These are phyloP conservation scores for Antechinus flavipes DNA, from an alignment of 2,113 vertebrate species.

Conservation along the genomic window DNA sequence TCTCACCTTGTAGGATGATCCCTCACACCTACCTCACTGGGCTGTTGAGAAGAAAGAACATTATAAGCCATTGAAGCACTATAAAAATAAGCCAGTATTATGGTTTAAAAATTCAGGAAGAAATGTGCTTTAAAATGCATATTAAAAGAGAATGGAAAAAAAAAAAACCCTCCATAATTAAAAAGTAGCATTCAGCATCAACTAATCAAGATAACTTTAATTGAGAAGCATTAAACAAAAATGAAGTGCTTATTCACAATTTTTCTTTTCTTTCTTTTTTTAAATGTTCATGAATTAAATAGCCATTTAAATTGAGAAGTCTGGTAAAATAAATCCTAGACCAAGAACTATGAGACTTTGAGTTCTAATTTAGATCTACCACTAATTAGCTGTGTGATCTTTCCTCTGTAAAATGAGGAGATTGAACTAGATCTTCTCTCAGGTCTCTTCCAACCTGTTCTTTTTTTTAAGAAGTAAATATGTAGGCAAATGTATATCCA, in stretches of 20 bases:
- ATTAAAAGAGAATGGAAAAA: not conserved
- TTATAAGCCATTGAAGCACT: not conserved
- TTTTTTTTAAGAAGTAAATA: not conserved
- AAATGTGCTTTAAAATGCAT: not conserved
- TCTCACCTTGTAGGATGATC: not conserved
- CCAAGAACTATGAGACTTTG: not conserved
- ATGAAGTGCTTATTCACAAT: not conserved
- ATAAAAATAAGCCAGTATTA: not conserved
- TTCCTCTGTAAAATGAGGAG: not conserved
- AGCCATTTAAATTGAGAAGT: conserved; percentile 15
- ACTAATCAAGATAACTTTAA: not conserved
- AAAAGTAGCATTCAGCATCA: not conserved
- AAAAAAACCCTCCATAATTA: not conserved
- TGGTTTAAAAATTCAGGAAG: not conserved
- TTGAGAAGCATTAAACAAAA: conserved; percentile 8
- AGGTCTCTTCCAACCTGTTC: not conserved
- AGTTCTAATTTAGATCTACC: not conserved
- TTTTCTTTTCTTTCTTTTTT: not conserved
- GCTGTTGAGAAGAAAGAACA: not conserved
- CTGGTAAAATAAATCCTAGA: conserved; percentile 21
- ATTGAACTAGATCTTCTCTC: not conserved
- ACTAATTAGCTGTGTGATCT: not conserved
- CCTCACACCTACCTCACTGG: not conserved
- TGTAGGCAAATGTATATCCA: not conserved
- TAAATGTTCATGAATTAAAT: conserved; percentile 46